Conservation (phyloP, 2,797 vertebrate species). For the Neopelma chrysocephalum region DNA sequence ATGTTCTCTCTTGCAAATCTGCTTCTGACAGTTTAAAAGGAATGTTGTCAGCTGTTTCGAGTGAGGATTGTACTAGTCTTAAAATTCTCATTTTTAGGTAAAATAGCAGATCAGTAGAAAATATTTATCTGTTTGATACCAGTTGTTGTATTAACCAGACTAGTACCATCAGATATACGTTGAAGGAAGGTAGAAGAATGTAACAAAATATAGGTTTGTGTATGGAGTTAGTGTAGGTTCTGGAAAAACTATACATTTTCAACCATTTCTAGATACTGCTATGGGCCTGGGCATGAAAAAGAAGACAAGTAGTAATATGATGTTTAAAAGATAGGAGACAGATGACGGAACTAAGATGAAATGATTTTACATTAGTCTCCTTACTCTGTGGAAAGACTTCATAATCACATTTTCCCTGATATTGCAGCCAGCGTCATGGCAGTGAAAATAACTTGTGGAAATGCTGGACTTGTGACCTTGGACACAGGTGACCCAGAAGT, state of each 20-base stretch:
- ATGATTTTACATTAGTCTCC: neutral
- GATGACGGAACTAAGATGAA: neutral
- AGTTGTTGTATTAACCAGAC: neutral
- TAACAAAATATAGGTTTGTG: neutral
- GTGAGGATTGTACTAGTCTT: neutral
- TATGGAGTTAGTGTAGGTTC: neutral
- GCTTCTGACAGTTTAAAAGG: neutral
- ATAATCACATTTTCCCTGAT: neutral
- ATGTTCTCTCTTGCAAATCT: neutral
- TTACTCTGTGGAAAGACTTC: neutral
- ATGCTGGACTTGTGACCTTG: neutral
- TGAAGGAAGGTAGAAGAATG: neutral
- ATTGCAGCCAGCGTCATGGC: neutral
- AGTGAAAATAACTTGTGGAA: neutral
- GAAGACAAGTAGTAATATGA: neutral
- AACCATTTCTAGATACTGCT: neutral
- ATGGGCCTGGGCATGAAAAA: neutral
- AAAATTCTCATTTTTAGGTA: neutral
- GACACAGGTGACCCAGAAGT: neutral
- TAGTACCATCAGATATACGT: neutral
- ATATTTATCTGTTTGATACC: neutral
- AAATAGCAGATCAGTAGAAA: conserved; percentile 3
- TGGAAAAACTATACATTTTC: neutral
- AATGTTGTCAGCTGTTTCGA: conserved; percentile 8
- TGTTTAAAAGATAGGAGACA: neutral